Base-by-base conservation (phyloP, 2,113 vertebrate species). In the Quiscalus mexicanus region DNA sequence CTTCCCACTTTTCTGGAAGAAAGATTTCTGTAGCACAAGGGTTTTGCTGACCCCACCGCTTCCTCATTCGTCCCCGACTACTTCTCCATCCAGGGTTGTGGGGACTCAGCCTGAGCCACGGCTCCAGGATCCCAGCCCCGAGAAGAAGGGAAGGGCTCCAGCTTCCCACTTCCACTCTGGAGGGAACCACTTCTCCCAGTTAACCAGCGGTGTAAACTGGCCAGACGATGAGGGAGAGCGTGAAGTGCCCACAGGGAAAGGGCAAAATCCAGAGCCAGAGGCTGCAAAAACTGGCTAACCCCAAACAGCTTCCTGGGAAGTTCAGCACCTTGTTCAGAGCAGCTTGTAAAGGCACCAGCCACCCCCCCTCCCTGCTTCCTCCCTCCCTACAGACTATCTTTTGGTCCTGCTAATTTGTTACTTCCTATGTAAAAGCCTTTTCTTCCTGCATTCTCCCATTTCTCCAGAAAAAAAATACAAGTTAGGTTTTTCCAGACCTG, bases 401-500 rank as follows among this genome's bases (percentile, higher is more conserved):
- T 68, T 90, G 53, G 49, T 65, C 70, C 85, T 85, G 90, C 45
- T 95, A 93, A 90, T 88, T 64, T 95, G 92, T 94, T 90, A 94
- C 78, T 97, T 97, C 94, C 93, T 79, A 69, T 25, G 41, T 71
- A 76, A 92, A 86, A 92, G 71, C 31, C 41, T 88, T 92, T 86
- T 82, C 87, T 84, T 95, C 73, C 69, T 75, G n/a, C 47, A 30
- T 39, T 87, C 62, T 84, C 41, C 37, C 39, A n/a, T 45, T 67
- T 56, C 64, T 92, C 69, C 58, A 84, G 62, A 80, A 86, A 84
- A 80, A 80, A 80, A 17, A 59, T 37, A 49, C 42, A 55, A 42
- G 59, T 81, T 90, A 53, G 42, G 45, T 87, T 93, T 91, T 91
- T 52, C 69, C 74, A 93, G 7, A 80, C 33, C 33, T 39, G 27